These are phyloP conservation scores for Belonocnema kinseyi DNA, from an alignment of 1,140 invertebrate species.

Conservation along the genomic window DNA sequence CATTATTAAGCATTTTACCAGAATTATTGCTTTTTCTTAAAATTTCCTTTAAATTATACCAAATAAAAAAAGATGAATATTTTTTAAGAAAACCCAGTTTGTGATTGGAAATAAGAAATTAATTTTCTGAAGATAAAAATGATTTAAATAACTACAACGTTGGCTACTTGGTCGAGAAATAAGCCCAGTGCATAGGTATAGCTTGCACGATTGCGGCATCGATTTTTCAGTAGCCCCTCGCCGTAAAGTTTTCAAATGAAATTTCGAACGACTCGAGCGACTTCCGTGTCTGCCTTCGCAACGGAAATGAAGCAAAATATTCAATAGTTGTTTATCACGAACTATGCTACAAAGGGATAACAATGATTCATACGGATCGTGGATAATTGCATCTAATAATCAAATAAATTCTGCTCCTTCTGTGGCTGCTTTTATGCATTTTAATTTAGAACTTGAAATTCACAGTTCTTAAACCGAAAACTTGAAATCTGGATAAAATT, in stretches of 20 bases:
- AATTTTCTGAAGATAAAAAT: background rate
- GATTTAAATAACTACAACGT: background rate
- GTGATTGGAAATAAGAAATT: background rate
- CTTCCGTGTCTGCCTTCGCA: conserved; percentile 29
- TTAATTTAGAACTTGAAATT: too few species aligned
- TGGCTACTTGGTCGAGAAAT: background rate
- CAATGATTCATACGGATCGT: conserved; percentile 19
- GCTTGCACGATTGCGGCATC: conserved; percentile 27
- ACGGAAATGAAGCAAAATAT: conserved; percentile 29
- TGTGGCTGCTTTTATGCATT: too few species aligned
- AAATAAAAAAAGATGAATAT: too few species aligned
- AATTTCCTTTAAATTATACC: too few species aligned
- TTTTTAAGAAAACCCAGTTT: too few species aligned
- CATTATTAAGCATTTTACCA: too few species aligned
- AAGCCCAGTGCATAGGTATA: conserved; percentile 21
- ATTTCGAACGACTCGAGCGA: conserved; percentile 29
- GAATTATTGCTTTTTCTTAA: too few species aligned
- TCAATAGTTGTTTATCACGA: conserved; percentile 31
- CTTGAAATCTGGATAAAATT: too few species aligned
- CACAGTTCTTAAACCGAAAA: too few species aligned
- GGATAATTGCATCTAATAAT: conserved; percentile 14
- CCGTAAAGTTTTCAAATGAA: conserved; percentile 31
- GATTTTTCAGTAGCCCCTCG: conserved; percentile 27
- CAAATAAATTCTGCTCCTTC: background rate
- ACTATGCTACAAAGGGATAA: conserved; percentile 19